Base-by-base conservation (phyloP, 2,888 invertebrate genomes). In the Beris morrisii region DNA sequence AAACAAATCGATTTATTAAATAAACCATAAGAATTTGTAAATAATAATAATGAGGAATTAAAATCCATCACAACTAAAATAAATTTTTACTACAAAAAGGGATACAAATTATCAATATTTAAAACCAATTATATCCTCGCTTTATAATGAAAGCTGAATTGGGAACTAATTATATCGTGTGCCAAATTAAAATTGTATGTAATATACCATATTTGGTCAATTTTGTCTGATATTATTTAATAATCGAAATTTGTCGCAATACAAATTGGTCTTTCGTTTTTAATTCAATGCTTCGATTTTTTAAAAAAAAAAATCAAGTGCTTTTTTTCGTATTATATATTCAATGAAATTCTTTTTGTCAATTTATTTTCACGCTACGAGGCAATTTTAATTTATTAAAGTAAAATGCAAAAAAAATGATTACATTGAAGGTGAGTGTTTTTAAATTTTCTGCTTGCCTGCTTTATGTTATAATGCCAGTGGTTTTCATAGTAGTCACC, bases 291-390 rank as follows among this genome's bases (percentile, higher is more conserved):
- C 38, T 38, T 54, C 5, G 38, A 55, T 13, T 31, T 28, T 13
- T 31, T 28, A 15, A 28, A 54, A 38, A 55, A 12, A 11, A 30
- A 55, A 13, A 38, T 43, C 4, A 56, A 13, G 3, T 22, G n/a
- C 46, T 59, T 38, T 59, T 31, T 45, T 48, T 59, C 59, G 32
- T 13, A 28, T 32, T 50, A 9, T 31, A 32, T 61, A 61, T 61
- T 46, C 43, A 50, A 61, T 11, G 38, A 50, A 61, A 61, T 61
- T 61, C 61, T 61, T 59, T 65, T 65, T 53, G 46, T 53, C 53
- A 66, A 67, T 72, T 71, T 71, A 69, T 68, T 72, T 70, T 70
- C 72, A 72, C 68, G 72, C 73, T 72, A 72, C 72, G 72, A 73
- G 73, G 71, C 68, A 69, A 38, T 71, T 69, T 72, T 71, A 70